Base-by-base conservation (phyloP, 2,888 invertebrate species). In the Spisula subtruncata region DNA sequence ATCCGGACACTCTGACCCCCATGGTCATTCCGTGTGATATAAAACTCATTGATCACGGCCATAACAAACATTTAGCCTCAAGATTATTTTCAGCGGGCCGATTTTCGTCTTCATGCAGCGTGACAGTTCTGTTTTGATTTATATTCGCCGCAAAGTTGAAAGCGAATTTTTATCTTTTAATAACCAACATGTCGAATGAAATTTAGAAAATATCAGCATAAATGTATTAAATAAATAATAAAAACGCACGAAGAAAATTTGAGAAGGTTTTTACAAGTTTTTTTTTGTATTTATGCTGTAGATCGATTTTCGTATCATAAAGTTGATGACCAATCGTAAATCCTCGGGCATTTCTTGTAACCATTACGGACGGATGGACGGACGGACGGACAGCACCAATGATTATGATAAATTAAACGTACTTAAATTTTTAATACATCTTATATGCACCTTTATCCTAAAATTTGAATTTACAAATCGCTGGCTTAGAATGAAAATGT, bases 21-120 rank as follows among this genome's bases (percentile, higher is more conserved):
- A n/a, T 87, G 82, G 82, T 82, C 48, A 87, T 60, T 82, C 75
- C 71, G 71, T 46, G 81, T 66, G 86, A 81, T 86, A 66, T 81
- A 86, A 81, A 86, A 81, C 29, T 29, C 48, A 66, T 86, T 86
- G 81, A 86, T 86, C 66, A 66, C 8, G 14, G 20, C 60, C 66
- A 83, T 83, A 29, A 75, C 32, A 32, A 32, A 75, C 75, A 32
- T 75, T 75, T 75, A 75, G 32, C 75, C 75, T 18, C 18, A 2
- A 16, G 35, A 75, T 75, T 75, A 75, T 75, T 75, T 75, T 75
- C 18, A 32, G 32, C 35, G 18, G 75, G 75, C 32, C 35, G 32
- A 75, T 16, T 35, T 32, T 14, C 32, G 75, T 75, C 75, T 16
- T 18, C 35, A 35, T 75, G 32, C 35, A 75, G 25, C 75, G 32